These are phyloP conservation scores for Drosophila leontia DNA, from an alignment of 1,140 invertebrate genomes.

Conservation along the genomic window DNA sequence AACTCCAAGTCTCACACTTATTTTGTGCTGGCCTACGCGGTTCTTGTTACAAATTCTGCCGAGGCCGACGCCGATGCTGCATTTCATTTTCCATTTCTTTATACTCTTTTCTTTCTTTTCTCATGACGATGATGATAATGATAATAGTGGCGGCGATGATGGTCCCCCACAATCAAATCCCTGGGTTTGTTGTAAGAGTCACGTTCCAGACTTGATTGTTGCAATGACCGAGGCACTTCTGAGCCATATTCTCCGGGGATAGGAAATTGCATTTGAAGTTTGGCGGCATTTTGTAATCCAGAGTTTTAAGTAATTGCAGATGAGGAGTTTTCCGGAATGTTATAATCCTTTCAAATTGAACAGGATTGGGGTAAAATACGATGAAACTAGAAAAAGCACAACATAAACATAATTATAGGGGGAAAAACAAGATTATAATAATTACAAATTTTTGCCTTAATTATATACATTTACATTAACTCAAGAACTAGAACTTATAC, in stretches of 20 bases:
- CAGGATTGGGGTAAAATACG: not conserved
- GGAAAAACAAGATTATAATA: not conserved
- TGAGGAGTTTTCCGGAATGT: not conserved
- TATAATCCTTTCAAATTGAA: not conserved
- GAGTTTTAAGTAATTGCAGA: constrained; percentile 3
- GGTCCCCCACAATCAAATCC: constrained; percentile 55
- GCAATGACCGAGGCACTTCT: constrained; percentile 41
- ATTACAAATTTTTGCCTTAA: not conserved
- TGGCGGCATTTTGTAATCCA: constrained; percentile 32
- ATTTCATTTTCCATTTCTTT: constrained; percentile 49
- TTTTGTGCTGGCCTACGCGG: constrained; percentile 69
- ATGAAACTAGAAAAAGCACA: not conserved
- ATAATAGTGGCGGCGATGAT: constrained; percentile 20
- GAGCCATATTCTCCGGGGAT: constrained; percentile 14
- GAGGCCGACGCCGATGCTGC: constrained; percentile 58
- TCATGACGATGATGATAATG: constrained; percentile 16
- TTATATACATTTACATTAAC: not conserved
- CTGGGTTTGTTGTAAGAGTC: constrained; percentile 70
- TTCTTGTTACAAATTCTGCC: constrained; percentile 56
- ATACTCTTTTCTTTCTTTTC: constrained; percentile 4
- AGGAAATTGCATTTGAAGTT: constrained; percentile 47
- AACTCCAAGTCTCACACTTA: constrained; percentile 37
- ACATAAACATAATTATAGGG: not conserved
- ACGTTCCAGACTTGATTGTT: constrained; percentile 63
- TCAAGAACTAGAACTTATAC: not conserved